Evolutionary conservation across 2,797 vertebrate species (phyloP), one percentile per base, ranked within the genome.

Genomic region (Neopelma chrysocephalum): DNA sequence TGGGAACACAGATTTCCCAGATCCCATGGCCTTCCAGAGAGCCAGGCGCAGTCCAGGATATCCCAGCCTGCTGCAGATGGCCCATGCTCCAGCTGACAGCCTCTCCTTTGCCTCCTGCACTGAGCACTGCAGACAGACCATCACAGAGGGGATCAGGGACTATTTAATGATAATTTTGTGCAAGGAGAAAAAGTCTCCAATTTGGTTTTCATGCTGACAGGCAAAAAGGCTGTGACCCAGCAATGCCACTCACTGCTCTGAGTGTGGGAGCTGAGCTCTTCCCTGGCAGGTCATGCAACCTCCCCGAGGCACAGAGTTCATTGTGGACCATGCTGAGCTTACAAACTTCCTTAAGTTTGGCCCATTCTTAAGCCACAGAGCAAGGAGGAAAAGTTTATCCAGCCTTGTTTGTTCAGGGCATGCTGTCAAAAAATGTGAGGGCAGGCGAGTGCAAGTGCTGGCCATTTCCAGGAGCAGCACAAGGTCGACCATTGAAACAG

Each of bases 61-160:
- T 16, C 22, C 38, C 15, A 7, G 11, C 25, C 16, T 16, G 2
- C 15, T 11, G 8, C 34, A 65, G 47, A 26, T 29, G 51, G 11
- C 12, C 56, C 15, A 0, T 18, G 20, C 56, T 58, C 14, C 43
- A 34, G 31, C 61, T 80, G 47, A 11, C 34, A 62, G 50, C 36
- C 29, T 27, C 36, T 79, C 22, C 73, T 70, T 15, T 56, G 45
- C 12, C 51, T 66, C 57, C 58, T 89, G 71, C 2, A 0, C 78
- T n/a, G 38, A 9, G 58, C 2, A 0, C 75, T n/a, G 43, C 5
- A 6, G 23, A 16, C 0, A 47, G 36, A n/a, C 47, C 14, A 19
- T 16, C 76, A 43, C 56, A 78, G 80, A 86, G 31, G 48, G 34
- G 6, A 26, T 9, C 23, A 51, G 60, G 23, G 23, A 11, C 19